These are phyloP conservation scores for Merodon equestris DNA, from an alignment of 2,888 invertebrate genomes.

Conservation along the genomic window DNA sequence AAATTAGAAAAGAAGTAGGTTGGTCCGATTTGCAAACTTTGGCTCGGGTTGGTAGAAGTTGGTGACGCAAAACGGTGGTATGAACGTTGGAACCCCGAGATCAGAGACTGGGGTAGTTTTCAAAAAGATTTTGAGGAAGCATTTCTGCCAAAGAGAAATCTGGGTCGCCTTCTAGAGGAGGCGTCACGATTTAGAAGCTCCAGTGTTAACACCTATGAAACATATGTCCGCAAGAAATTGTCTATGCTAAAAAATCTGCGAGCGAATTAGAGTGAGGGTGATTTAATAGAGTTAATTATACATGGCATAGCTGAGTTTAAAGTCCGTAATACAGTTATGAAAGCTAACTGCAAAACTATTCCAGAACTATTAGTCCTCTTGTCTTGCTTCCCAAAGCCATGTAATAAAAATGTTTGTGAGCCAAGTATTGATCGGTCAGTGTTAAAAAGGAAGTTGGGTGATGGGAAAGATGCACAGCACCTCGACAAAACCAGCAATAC, in stretches of 20 bases:
- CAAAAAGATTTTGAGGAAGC: conserved; percentile 17
- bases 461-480: conserved; percentile 16
- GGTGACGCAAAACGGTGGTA: conserved; percentile 3
- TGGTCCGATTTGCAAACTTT: conserved; percentile 19
- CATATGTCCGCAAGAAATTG: conserved; percentile 18
- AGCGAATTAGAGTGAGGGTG: conserved; percentile 17
- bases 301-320: conserved; percentile 24
- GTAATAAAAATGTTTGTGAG: background rate
- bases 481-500: background rate
- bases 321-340: conserved; percentile 5
- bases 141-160: conserved; percentile 29
- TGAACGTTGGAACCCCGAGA: conserved; percentile 21
- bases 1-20: conserved; percentile 23
- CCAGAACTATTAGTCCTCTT: conserved; percentile 24
- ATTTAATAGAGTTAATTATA: conserved; percentile 17
- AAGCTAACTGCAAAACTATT: conserved; percentile 27
- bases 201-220: conserved; percentile 24
- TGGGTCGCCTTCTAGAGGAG: conserved; percentile 19
- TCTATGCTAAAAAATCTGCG: conserved; percentile 14
- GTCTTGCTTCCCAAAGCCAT: conserved; percentile 8
- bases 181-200: conserved; percentile 14
- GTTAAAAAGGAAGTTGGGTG: conserved; percentile 33
- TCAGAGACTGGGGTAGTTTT: conserved; percentile 3
- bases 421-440: conserved; percentile 1
- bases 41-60: conserved; percentile 8